Evolutionary conservation across 2,113 vertebrate genomes (phyloP), one percentile per base, ranked within the genome.

Genomic region (Phyllopteryx taeniolatus): DNA sequence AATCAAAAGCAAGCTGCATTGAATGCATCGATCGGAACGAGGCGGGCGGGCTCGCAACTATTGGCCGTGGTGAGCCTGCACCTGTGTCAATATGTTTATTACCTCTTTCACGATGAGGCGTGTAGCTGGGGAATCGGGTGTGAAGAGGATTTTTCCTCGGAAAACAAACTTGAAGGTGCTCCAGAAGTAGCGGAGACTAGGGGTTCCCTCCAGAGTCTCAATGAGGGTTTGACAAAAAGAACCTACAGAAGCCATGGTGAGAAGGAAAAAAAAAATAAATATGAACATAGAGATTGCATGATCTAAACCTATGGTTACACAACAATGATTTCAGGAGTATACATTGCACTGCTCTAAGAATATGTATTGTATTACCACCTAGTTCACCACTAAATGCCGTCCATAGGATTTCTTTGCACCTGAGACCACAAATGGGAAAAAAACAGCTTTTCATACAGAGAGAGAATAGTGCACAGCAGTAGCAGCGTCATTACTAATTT

Each of bases 81-180:
- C 15, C 47, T 17, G 47, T 22, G 3, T 27, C 14, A 15, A 27
- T 33, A 1, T 2, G 5, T 17, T 60, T 7, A 15, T 35, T 92
- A 98, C 98, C 94, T 99, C 94, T 69, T 90, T 83, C 89, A 99
- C 93, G 57, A 99, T 83, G 66, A 82, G 91, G 69, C 90, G 94
- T 15, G 95, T 87, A 1, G 93, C 95, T 43, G 94, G 94, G 1
- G 94, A 96, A 82, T 96, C 95, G 1, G 98, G 98, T 8, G 96
- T 92, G 82, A 95, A 99, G 68, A 99, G 92, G 85, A 99, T 86
- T 89, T 98, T 97, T 72, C 97, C 98, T 47, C 93, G 86, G 72
- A 99, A 79, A 72, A 99, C 83, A 0, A 96, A 96, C 65, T 94
- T 96, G 71, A 99, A 91, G 71, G 93, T 94, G 70, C 88, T 94